phyloP scores from a whole-genome alignment of 1,140 invertebrate genomes.

The Cydia strobilella region DNA sequence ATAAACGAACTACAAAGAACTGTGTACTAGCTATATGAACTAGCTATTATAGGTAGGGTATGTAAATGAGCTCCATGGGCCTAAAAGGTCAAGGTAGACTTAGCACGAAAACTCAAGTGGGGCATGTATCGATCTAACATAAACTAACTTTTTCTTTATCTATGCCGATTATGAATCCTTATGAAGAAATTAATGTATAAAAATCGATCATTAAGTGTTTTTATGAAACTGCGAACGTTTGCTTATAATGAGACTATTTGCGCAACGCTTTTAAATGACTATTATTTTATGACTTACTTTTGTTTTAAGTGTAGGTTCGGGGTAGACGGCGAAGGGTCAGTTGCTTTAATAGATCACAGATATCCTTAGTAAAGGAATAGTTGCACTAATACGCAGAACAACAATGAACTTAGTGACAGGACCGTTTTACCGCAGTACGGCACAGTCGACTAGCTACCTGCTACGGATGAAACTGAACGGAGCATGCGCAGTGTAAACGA shows the following conservation, averaged over 20 bases:
- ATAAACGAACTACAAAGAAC: background rate
- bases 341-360: background rate
- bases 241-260: background rate
- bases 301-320: background rate
- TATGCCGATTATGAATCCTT: background rate
- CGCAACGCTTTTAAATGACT: background rate
- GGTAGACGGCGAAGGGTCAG: background rate
- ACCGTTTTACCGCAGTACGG: constrained; percentile 27
- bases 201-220: background rate
- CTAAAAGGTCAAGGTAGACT: constrained; percentile 24
- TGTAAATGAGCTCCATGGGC: constrained; percentile 17
- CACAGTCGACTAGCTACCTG: constrained; percentile 8
- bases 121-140: constrained; percentile 23
- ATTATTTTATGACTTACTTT: background rate
- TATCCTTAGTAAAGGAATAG: background rate
- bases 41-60: background rate
- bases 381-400: constrained; percentile 18
- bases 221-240: background rate
- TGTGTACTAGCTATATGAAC: background rate
- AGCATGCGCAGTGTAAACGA: constrained; percentile 9
- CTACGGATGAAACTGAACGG: constrained; percentile 13
- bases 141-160: background rate
- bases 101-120: constrained; percentile 15
- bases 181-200: background rate
- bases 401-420: constrained; percentile 29